These are phyloP conservation scores for Phocides pigmalion DNA, from an alignment of 1,140 invertebrate species.

Conservation along the genomic window DNA sequence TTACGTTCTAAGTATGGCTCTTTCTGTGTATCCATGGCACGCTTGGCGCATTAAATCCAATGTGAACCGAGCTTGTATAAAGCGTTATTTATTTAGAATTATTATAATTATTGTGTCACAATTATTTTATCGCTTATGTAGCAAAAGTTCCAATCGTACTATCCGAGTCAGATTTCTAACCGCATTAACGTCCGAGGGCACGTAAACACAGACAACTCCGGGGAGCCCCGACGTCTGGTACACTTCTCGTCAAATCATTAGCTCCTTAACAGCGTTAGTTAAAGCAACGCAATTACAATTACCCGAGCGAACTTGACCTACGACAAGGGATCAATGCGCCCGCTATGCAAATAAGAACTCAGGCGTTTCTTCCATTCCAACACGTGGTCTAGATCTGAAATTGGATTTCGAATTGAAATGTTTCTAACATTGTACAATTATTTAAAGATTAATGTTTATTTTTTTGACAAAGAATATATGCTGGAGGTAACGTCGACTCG, in stretches of 20 bases:
- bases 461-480: too few relatives aligned
- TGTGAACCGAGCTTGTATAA: too few relatives aligned
- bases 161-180: slow-evolving; percentile 3
- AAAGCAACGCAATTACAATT: slow-evolving; percentile 71
- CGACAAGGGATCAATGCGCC: slow-evolving; percentile 63
- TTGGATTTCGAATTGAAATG: slow-evolving; percentile 5
- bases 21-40: too few relatives aligned
- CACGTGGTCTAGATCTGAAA: slow-evolving; percentile 36
- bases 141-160: background rate
- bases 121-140: background rate
- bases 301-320: slow-evolving; percentile 72
- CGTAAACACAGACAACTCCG: slow-evolving; percentile 14
- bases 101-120: too few relatives aligned
- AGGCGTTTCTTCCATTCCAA: slow-evolving; percentile 57
- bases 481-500: too few relatives aligned
- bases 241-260: slow-evolving; percentile 51
- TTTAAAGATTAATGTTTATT: too few relatives aligned
- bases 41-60: too few relatives aligned
- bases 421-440: background rate
- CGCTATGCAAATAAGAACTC: slow-evolving; percentile 74
- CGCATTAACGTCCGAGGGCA: slow-evolving; percentile 14
- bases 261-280: slow-evolving; percentile 57
- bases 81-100: too few relatives aligned
- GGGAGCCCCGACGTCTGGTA: slow-evolving; percentile 29
- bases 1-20: too few relatives aligned